These are phyloP conservation scores for Pseudomyrmex flavicornis DNA, from an alignment of 1,140 invertebrate species.

Conservation along the genomic window DNA sequence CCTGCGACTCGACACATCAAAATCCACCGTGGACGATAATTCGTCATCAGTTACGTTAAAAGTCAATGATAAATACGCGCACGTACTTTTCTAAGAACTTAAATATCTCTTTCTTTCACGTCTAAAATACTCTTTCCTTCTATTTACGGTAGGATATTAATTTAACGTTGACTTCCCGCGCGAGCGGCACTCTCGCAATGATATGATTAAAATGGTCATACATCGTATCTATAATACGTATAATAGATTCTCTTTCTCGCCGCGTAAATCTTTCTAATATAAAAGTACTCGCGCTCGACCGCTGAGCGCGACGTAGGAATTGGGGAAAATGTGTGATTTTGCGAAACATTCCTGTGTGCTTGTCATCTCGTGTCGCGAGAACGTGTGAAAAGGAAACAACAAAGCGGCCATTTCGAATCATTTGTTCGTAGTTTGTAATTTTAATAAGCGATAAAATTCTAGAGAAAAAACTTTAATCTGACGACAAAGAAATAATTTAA, in stretches of 20 bases:
- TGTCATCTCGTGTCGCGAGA: conserved; percentile 9
- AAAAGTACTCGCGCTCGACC: conserved; percentile 81
- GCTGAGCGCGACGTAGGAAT: conserved; percentile 61
- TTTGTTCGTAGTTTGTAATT: neutral
- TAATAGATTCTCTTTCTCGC: conserved; percentile 70
- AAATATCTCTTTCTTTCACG: neutral
- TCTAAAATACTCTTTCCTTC: conserved; percentile 39
- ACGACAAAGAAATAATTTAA: no score
- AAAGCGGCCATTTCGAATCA: conserved; percentile 24
- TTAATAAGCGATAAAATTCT: neutral
- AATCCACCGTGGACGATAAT: conserved; percentile 25
- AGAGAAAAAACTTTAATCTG: no score
- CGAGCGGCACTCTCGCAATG: conserved; percentile 61
- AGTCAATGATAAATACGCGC: conserved; percentile 38
- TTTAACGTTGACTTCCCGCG: conserved; percentile 38
- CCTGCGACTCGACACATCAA: conserved; percentile 35
- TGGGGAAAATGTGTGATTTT: conserved; percentile 3
- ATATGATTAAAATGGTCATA: conserved; percentile 76
- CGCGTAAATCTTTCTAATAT: conserved; percentile 76
- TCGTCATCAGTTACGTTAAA: conserved; percentile 22
- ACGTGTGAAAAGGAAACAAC: conserved; percentile 17
- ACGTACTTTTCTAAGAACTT: conserved; percentile 31
- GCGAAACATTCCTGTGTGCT: conserved; percentile 38
- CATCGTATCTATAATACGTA: conserved; percentile 64
- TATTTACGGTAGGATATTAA: conserved; percentile 54